Percentiles rank a stretch among this genome's conserved stretches.
phyloP scores from a whole-genome alignment of 2,888 invertebrate genomes.

The Lymantria dispar region DNA sequence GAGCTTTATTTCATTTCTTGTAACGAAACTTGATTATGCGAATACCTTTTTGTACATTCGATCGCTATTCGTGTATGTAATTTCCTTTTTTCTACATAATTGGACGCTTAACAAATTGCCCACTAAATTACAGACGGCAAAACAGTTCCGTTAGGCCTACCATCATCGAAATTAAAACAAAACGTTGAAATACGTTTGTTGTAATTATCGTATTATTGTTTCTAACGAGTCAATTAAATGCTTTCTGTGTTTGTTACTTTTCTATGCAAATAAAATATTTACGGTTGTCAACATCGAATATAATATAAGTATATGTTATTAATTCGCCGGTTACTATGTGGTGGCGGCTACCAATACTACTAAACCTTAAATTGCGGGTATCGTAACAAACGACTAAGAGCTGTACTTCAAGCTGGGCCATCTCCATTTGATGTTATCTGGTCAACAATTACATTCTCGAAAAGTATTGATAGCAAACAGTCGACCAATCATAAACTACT shows the following conservation, averaged over 20 bases:
- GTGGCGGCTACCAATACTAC: too few relatives aligned
- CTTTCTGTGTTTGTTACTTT: slow-evolving; percentile 7
- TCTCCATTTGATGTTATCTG: too few relatives aligned
- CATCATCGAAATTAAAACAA: slow-evolving; percentile 28
- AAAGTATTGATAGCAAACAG: too few relatives aligned
- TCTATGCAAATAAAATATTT: slow-evolving; percentile 11
- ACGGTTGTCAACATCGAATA: slow-evolving; percentile 1
- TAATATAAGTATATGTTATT: too few relatives aligned
- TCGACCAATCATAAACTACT: too few relatives aligned
- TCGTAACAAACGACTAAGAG: too few relatives aligned
- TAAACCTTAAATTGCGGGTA: too few relatives aligned
- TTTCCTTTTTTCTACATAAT: slow-evolving; percentile 50
- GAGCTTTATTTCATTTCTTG: not conserved
- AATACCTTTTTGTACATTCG: slow-evolving; percentile 8
- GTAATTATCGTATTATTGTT: slow-evolving; percentile 17
- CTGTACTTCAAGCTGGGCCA: too few relatives aligned
- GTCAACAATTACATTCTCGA: too few relatives aligned
- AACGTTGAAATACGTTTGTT: slow-evolving; percentile 19
- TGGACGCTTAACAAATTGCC: slow-evolving; percentile 58
- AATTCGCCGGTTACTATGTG: too few relatives aligned
- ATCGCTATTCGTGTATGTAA: slow-evolving; percentile 48
- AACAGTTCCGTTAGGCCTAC: slow-evolving; percentile 3
- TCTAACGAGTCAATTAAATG: slow-evolving; percentile 16
- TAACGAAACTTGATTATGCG: not conserved
- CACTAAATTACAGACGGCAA: slow-evolving; percentile 33